phyloP scores from a whole-genome alignment of 2,113 vertebrate genomes.

The Penelope pileata region DNA sequence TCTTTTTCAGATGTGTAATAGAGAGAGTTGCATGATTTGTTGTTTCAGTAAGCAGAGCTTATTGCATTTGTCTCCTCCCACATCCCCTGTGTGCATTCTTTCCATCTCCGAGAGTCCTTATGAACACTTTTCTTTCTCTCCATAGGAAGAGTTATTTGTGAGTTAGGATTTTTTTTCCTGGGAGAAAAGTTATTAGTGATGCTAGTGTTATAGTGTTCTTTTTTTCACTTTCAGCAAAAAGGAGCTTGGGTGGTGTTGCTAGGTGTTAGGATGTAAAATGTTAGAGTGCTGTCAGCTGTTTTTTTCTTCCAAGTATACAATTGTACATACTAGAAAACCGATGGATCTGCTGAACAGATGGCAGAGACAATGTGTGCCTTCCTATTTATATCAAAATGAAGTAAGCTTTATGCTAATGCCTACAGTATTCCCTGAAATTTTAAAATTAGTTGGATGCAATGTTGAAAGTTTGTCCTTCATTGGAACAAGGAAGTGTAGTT shows the following conservation, averaged over 20 bases:
- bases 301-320: slow-evolving; percentile 4
- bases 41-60: slow-evolving; percentile 41
- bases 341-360: slow-evolving; percentile 27
- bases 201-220: background rate
- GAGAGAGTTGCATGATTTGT: slow-evolving; percentile 37
- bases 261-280: background rate
- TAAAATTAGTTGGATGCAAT: background rate
- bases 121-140: background rate
- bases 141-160: background rate
- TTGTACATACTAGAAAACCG: background rate
- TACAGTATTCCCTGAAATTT: background rate
- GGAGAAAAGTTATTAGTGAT: background rate
- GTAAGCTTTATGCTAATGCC: background rate
- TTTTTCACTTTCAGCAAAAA: background rate
- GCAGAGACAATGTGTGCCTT: background rate
- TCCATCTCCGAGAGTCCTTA: background rate
- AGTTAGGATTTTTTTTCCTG: background rate
- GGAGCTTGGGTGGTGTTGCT: background rate
- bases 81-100: background rate
- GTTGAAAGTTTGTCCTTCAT: background rate
- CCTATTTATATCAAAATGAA: slow-evolving; percentile 1
- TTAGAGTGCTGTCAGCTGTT: background rate
- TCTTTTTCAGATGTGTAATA: slow-evolving; percentile 47
- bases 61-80: slow-evolving; percentile 17
- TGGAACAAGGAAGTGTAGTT: background rate